Evolutionary conservation across 2,797 vertebrate genomes (phyloP), one percentile per base, ranked within the genome.

Genomic region (Sitta carolinensis): DNA sequence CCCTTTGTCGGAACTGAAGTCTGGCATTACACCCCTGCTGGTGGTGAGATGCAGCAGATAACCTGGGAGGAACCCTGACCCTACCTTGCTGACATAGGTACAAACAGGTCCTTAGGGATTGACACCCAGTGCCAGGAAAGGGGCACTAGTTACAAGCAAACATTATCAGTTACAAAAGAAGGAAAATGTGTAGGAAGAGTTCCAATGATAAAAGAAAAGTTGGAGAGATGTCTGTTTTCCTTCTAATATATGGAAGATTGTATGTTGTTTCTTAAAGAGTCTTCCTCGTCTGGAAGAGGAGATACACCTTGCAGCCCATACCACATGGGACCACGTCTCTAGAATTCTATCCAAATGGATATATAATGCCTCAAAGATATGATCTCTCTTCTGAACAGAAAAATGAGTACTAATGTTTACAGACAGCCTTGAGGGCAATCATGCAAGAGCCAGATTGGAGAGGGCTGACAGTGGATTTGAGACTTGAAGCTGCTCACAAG

Each of bases 391-490:
- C 48, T 76, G 83, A 76, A 47, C 19, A 47, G 55, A 17, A 76
- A 68, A 76, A 47, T 25, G 38, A 61, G 10, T 25, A 29, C 23
- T 34, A 17, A 38, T 61, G 68, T 45, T 85, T 40, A 76, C 47
- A 61, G 20, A 54, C 29, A 70, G 32, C 14, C 57, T 21, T 40
- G 40, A 40, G n/a, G 54, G 5, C 29, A 76, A 7, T 45, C 16
- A 21, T 68, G 40, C 29, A 52, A 40, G 29, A 52, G 20, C 29
- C 40, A 68, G 48, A 29, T 14, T 54, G 63, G 29, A 54, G 55
- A 61, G 16, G 16, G 23, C 40, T 0, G 0, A 20, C 40, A 20
- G 13, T 47, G 34, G 13, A 29, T 29, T 85, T 54, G 55, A 76
- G 40, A 54, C 29, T 25, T 54, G 12, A 51, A 45, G 47, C 47